phyloP scores from a whole-genome alignment of 2,797 vertebrate genomes.

The Merluccius polli region DNA sequence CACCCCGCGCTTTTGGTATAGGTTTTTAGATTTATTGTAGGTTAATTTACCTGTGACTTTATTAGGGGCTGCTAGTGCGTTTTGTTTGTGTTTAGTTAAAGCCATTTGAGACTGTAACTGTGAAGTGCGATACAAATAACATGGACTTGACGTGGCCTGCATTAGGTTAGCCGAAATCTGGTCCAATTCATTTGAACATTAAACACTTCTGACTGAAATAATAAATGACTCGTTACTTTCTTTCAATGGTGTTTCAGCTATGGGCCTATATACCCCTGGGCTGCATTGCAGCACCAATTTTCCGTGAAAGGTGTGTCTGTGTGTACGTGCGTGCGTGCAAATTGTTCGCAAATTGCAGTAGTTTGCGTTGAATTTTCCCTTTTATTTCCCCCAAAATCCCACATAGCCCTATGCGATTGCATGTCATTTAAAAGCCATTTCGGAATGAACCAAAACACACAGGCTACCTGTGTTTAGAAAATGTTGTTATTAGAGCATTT shows the following conservation, averaged over 20 bases:
- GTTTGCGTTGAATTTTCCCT: not conserved
- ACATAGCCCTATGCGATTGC: not conserved
- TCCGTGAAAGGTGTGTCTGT: conserved; percentile 38
- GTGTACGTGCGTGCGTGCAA: too few relatives aligned
- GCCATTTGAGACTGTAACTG: too few relatives aligned
- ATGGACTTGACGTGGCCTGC: too few relatives aligned
- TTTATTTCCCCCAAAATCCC: not conserved
- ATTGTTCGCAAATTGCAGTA: not conserved
- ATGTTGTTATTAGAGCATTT: too few relatives aligned
- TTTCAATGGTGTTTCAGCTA: conserved; percentile 15
- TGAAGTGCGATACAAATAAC: too few relatives aligned
- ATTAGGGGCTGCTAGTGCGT: not conserved
- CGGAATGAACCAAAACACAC: not conserved
- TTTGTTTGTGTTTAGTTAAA: not conserved
- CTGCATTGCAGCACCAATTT: conserved; percentile 61
- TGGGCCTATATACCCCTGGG: conserved; percentile 11
- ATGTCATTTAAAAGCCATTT: not conserved
- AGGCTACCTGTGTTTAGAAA: too few relatives aligned
- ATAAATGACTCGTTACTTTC: not conserved
- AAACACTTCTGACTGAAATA: conserved; percentile 1
- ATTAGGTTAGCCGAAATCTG: not conserved
- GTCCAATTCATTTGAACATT: conserved; percentile 1
- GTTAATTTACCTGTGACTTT: not conserved
- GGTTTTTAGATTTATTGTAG: not conserved
- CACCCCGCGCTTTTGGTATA: not conserved